Base-by-base conservation (phyloP, 2,888 invertebrate genomes). In the Thera obeliscata region DNA sequence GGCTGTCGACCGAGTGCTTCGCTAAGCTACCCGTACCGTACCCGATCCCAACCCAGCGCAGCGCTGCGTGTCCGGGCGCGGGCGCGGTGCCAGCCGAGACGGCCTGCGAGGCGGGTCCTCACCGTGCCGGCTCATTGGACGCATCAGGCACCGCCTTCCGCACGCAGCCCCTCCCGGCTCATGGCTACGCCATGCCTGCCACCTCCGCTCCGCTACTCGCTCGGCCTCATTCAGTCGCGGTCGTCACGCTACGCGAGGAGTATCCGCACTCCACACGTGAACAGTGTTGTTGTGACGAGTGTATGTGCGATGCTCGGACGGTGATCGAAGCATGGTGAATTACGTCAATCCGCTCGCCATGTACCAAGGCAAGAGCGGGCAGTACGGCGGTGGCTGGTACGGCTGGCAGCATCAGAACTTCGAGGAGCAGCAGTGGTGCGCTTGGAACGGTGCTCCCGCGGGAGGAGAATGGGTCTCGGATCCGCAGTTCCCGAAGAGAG, bases 281-380 rank as follows among this genome's bases (percentile, higher is more conserved):
- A 70, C 75, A 77, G 90, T 90, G 90, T 87, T 90, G 89, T 87
- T 86, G 91, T 91, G 91, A 83, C 87, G 87, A 87, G 90, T 91
- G 91, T 86, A 79, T 87, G 90, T 91, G 92, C 86, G 83, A 91
- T 92, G 93, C 88, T 83, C 82, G 90, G 91, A 89, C 91, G 84
- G 90, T 91, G 91, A 90, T 85, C 85, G 81, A 88, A 91, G 88
- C 85, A 96, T 96, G 96, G 96, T 96, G 91, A 96, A 96, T 76
- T 96, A 96, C 88, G 96, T 95, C 81, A 95, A 95, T 89, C 94
- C 95, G 87, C 90, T 95, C 82, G 94, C 95, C 87, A 95, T 95
- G 91, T 96, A 96, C 89, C 94, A 95, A 84, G 95, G 95, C 87
- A 96, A 95, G 85, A 94, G 93, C 83, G 90, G 88, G 81, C 88